Conservation (phyloP, 2,797 vertebrate genomes). For the Diglossa cyanea region DNA sequence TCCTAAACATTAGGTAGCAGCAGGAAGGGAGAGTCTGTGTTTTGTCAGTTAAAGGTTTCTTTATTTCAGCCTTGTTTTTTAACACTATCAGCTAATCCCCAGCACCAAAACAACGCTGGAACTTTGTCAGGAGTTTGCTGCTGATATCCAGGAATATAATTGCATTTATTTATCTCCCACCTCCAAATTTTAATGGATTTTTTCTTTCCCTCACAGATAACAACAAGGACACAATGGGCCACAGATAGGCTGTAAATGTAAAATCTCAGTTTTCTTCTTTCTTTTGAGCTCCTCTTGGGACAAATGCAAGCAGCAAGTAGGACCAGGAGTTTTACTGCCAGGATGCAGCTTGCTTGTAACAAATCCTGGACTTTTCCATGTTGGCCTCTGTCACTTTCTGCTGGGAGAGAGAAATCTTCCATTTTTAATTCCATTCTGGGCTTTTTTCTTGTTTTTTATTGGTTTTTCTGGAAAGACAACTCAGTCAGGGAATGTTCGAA, state of each 20-base stretch:
- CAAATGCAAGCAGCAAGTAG: neutral
- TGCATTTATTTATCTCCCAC: neutral
- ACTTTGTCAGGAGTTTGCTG: neutral
- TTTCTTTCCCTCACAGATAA: neutral
- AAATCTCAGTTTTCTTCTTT: neutral
- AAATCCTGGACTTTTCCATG: constrained; percentile 19
- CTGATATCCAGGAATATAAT: neutral
- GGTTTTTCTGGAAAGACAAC: constrained; percentile 42
- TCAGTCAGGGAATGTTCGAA: constrained; percentile 10
- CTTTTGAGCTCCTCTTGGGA: neutral
- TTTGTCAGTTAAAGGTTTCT: neutral
- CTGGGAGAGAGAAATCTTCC: neutral
- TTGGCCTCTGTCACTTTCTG: neutral
- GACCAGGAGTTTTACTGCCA: neutral
- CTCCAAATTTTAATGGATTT: neutral
- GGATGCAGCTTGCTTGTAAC: neutral
- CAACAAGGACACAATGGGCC: neutral
- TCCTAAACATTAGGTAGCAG: neutral
- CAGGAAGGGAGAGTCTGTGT: neutral
- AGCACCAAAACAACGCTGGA: neutral
- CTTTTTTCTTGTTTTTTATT: neutral
- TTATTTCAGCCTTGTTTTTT: neutral
- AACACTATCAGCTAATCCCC: neutral
- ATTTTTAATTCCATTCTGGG: neutral
- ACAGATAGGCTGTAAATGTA: neutral